A percentile compares a stretch with the other conserved stretches of the same genome.
These are phyloP conservation scores for Xenopus petersii DNA, from an alignment of 2,797 vertebrate species.

Conservation along the genomic window DNA sequence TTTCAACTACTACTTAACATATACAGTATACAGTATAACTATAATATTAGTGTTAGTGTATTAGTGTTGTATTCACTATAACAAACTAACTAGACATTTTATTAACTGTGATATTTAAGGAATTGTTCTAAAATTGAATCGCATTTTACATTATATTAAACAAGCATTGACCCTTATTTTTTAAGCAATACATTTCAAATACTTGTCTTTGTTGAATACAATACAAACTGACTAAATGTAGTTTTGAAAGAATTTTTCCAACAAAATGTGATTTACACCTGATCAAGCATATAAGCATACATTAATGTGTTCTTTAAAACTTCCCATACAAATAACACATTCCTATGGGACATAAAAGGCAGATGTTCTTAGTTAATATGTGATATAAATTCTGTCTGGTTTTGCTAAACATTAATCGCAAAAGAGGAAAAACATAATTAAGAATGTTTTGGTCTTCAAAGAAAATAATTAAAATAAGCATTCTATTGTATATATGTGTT, in stretches of 20 bases:
- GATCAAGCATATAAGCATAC: constrained; percentile 7
- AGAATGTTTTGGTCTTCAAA: constrained; percentile 54
- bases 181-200: too few relatives aligned
- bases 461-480: constrained; percentile 58
- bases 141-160: too few relatives aligned
- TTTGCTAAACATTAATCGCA: constrained; percentile 46
- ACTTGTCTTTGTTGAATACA: too few relatives aligned
- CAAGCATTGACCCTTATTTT: too few relatives aligned
- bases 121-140: too few relatives aligned
- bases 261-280: constrained; percentile 1
- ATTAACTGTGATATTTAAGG: too few relatives aligned
- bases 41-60: too few relatives aligned
- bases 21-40: too few relatives aligned
- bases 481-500: constrained; percentile 48
- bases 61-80: too few relatives aligned
- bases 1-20: too few relatives aligned
- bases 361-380: constrained; percentile 24
- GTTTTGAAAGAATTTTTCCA: background rate
- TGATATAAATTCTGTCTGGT: constrained; percentile 10
- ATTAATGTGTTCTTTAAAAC: constrained; percentile 10
- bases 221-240: too few relatives aligned
- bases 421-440: constrained; percentile 53
- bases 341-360: constrained; percentile 9
- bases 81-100: too few relatives aligned
- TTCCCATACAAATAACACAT: constrained; percentile 16